Evolutionary conservation across 2,888 invertebrate species (phyloP), one percentile per base, ranked within the genome.

Genomic region (Tenthredo notha): DNA sequence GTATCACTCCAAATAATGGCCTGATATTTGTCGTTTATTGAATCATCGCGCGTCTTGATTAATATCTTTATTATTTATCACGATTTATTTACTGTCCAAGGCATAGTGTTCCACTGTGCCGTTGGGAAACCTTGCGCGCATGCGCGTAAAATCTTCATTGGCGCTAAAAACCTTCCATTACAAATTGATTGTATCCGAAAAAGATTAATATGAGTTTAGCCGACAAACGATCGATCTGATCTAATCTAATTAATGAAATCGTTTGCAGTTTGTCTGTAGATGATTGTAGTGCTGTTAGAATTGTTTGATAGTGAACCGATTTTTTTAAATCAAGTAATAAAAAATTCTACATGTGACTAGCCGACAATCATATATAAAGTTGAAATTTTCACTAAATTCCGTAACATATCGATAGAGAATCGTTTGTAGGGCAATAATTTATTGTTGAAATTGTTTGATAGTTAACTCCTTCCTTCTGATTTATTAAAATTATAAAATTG

Each of bases 281-380:
- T 70, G 70, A 70, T 70, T 70, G 70, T 18, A 70, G 70, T 70
- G 33, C 18, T 9, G 7, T 40, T 40, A 37, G 33, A 70, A 70
- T 70, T 70, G 33, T 70, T 70, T 70, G 70, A 70, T 33, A 37
- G 21, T 70, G 37, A 37, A 37, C 70, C 33, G 33, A 70, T 33
- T 33, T 37, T 70, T 70, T 18, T 18, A 7, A 70, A 70, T 10
- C 18, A 70, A 70, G 40, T 33, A 37, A 37, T 70, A 9, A 70
- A 70, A 70, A 70, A 70, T 40, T 70, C 33, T 70, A 33, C 70
- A 70, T 70, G 70, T 70, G 40, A 40, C n/a, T 70, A 70, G 33
- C 70, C 70, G n/a, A 70, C 70, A 37, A 70, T 70, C 37, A 70
- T 29, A 47, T 47, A 70, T 33, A 40, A 70, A 70, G 37, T 40